Evolutionary conservation across 2,113 vertebrate species (phyloP).

Genomic region (Lepidothrix coronata): DNA sequence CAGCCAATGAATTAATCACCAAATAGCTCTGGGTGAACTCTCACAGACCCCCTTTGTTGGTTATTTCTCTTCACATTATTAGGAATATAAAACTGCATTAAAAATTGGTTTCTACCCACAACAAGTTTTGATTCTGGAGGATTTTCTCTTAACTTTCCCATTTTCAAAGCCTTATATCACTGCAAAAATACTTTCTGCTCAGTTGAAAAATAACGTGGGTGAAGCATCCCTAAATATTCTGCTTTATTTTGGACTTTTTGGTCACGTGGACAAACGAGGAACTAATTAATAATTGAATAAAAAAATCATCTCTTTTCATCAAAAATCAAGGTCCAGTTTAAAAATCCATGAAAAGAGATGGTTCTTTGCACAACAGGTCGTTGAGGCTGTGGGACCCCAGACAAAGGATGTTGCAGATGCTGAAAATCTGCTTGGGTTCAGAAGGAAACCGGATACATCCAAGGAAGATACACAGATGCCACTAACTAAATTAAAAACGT

Average conservation of each 20-base stretch:
- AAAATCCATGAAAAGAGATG: constrained; percentile 12
- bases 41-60: neutral
- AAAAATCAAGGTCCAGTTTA: neutral
- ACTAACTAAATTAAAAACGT: neutral
- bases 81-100: neutral
- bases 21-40: neutral
- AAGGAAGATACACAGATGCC: neutral
- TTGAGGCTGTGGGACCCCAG: neutral
- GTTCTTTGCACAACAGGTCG: neutral
- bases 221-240: neutral
- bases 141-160: neutral
- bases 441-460: neutral
- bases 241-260: constrained; percentile 50
- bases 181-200: neutral
- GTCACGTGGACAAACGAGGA: neutral
- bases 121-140: neutral
- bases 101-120: neutral
- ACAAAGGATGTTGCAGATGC: neutral
- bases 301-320: constrained; percentile 31
- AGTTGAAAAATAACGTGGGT: neutral
- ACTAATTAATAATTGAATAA: neutral
- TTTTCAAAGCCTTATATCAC: neutral
- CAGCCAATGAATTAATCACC: neutral
- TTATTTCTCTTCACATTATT: neutral
- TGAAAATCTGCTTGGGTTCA: neutral